phyloP scores from a whole-genome alignment of 2,113 vertebrate genomes.

The Potamarius usumacintae region DNA sequence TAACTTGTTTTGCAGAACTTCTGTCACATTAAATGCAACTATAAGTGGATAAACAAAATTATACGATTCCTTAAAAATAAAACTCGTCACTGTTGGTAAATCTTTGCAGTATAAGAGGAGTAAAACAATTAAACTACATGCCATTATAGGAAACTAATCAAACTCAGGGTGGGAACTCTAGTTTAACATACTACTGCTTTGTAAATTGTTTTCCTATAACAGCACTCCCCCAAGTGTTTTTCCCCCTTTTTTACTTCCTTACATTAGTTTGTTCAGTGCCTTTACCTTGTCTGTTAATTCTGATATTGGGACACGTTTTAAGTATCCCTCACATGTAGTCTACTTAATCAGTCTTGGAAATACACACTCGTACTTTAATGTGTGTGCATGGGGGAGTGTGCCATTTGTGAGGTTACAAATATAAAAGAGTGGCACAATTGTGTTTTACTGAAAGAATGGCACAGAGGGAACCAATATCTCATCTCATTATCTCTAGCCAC shows the following conservation, averaged over 20 bases:
- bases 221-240: background rate
- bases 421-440: background rate
- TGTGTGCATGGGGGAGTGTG: too few species aligned
- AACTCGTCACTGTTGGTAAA: background rate
- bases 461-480: too few species aligned
- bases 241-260: background rate
- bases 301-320: background rate
- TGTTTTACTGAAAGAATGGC: slow-evolving; percentile 16
- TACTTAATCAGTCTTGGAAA: background rate
- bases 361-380: background rate
- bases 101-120: background rate
- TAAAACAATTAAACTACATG: background rate
- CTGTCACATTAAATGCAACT: background rate
- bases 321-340: background rate
- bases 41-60: background rate
- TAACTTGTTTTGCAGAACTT: background rate
- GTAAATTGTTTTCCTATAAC: background rate
- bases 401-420: background rate
- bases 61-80: background rate
- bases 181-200: background rate
- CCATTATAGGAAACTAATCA: background rate
- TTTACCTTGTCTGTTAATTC: background rate
- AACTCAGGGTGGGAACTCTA: background rate
- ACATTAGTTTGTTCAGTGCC: background rate
- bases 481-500: too few species aligned